Percentiles rank a stretch among this genome's conserved stretches.
Conservation (phyloP, 2,888 invertebrate genomes). For the Altica lythri region DNA sequence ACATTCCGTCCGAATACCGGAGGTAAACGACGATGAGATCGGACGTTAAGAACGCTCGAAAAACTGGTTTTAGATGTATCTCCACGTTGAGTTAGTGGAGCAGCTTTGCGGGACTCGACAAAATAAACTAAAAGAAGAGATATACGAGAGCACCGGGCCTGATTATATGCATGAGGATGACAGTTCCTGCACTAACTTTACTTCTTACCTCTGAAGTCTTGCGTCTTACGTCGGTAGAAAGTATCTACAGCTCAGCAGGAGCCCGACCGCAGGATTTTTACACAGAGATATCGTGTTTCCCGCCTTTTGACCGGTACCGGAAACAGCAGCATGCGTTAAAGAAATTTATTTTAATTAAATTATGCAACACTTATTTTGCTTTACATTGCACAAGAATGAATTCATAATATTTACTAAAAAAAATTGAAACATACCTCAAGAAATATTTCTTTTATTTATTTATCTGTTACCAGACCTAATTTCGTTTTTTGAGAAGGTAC, state of each 20-base stretch:
- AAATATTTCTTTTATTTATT: no score
- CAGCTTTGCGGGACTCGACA: constrained; percentile 34
- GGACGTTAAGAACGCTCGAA: constrained; percentile 4
- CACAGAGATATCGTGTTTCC: constrained; percentile 12
- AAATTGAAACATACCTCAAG: no score
- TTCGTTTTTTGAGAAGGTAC: no score
- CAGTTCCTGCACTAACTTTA: constrained; percentile 14
- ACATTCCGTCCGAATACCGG: constrained; percentile 23
- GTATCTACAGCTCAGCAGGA: constrained; percentile 10
- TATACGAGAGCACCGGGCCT: constrained; percentile 1
- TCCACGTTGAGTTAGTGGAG: constrained; percentile 37
- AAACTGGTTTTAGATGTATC: constrained; percentile 40
- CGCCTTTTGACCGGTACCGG: constrained; percentile 7
- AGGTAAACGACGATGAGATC: background rate
- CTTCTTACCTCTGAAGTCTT: constrained; percentile 3
- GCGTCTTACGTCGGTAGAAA: constrained; percentile 7
- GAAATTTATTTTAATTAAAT: background rate
- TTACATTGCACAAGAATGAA: no score
- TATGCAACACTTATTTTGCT: no score
- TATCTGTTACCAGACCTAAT: no score
- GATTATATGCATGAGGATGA: constrained; percentile 16
- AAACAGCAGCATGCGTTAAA: constrained; percentile 1
- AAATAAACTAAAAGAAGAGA: constrained; percentile 1
- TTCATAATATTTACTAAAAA: no score
- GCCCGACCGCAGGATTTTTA: constrained; percentile 4